Conservation (phyloP, 2,797 vertebrate genomes). For the Xenopus petersii region DNA sequence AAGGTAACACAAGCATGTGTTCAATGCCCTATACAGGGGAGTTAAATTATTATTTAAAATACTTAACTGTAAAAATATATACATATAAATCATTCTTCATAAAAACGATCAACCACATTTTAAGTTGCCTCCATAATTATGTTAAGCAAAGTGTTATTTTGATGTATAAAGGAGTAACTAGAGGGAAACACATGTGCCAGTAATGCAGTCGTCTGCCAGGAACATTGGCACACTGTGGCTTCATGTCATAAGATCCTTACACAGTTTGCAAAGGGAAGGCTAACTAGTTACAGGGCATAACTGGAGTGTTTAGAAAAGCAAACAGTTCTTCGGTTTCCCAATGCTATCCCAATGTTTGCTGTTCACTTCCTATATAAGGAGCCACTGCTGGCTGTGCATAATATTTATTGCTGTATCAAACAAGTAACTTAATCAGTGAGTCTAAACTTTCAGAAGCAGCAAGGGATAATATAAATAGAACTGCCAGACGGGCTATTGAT, state of each 20-base stretch:
- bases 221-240: too few relatives aligned
- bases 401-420: slow-evolving; percentile 39
- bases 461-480: slow-evolving; percentile 33
- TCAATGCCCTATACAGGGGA: too few relatives aligned
- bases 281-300: slow-evolving; percentile 24
- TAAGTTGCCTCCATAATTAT: too few relatives aligned
- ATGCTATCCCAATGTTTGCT: slow-evolving; percentile 36
- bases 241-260: slow-evolving; percentile 21
- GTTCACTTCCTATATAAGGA: slow-evolving; percentile 33
- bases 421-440: slow-evolving; percentile 43
- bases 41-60: too few relatives aligned
- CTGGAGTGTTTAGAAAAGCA: slow-evolving; percentile 43
- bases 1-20: too few relatives aligned
- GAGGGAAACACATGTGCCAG: too few relatives aligned
- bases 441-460: slow-evolving; percentile 39
- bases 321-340: slow-evolving; percentile 37
- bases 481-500: slow-evolving; percentile 1
- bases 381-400: slow-evolving; percentile 13
- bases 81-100: too few relatives aligned
- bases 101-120: too few relatives aligned
- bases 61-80: too few relatives aligned
- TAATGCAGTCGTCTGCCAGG: too few relatives aligned
- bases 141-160: too few relatives aligned
- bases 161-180: too few relatives aligned
- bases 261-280: slow-evolving; percentile 24